Evolutionary conservation across 2,113 vertebrate species (phyloP).

Genomic region (Gavialis gangeticus): DNA sequence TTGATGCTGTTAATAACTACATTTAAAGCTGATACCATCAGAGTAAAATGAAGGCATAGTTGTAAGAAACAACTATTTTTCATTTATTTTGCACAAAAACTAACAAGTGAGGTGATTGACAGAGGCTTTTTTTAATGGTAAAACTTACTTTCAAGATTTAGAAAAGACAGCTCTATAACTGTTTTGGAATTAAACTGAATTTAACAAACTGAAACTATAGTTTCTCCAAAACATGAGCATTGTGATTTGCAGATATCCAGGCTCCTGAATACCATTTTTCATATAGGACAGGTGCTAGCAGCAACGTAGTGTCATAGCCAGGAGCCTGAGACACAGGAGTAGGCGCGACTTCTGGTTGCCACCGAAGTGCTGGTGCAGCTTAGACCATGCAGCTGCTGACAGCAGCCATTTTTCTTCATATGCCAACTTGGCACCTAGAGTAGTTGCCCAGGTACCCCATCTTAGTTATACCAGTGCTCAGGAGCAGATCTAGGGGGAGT

Average conservation of each 20-base stretch:
- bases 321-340: too few species aligned
- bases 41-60: background rate
- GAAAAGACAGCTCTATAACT: background rate
- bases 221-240: background rate
- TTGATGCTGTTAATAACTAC: background rate
- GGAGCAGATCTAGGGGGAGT: too few species aligned
- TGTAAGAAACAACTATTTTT: background rate
- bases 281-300: background rate
- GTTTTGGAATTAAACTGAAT: background rate
- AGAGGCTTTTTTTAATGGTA: background rate
- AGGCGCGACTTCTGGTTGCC: too few species aligned
- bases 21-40: background rate
- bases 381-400: too few species aligned
- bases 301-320: too few species aligned
- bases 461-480: too few species aligned
- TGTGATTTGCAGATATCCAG: background rate
- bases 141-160: background rate
- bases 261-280: background rate
- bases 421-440: too few species aligned
- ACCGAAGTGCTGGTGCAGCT: too few species aligned
- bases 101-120: background rate
- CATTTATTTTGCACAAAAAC: background rate
- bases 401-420: too few species aligned
- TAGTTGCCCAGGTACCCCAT: too few species aligned
- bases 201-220: background rate